Conservation (phyloP, 2,797 vertebrate genomes). For the Babyrousa celebensis region DNA sequence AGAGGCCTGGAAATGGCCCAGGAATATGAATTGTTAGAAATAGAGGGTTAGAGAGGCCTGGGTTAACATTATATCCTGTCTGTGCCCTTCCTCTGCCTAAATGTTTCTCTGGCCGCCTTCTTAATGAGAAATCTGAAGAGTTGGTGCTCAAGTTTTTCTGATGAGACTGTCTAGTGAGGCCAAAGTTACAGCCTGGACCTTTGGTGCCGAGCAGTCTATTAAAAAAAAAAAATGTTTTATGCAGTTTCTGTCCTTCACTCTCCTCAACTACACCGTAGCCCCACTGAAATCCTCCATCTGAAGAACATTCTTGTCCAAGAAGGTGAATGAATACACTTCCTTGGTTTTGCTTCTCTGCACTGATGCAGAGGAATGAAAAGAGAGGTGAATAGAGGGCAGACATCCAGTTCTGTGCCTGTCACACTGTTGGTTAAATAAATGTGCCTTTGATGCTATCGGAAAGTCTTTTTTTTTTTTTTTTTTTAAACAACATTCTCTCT, state of each 20-base stretch:
- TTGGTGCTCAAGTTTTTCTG: neutral
- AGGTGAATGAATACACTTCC: neutral
- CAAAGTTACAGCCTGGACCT: neutral
- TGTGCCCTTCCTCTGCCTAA: neutral
- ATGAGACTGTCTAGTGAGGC: neutral
- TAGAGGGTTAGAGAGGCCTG: neutral
- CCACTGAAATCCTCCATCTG: neutral
- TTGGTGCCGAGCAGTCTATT: neutral
- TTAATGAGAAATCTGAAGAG: neutral
- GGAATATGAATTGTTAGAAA: neutral
- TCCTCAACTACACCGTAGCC: neutral
- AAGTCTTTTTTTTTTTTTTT: neutral
- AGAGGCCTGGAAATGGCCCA: neutral
- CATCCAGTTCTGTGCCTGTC: neutral
- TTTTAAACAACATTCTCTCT: constrained; percentile 37
- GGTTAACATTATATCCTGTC: neutral
- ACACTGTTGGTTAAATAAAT: neutral
- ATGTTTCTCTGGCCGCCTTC: neutral
- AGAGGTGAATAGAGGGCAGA: neutral
- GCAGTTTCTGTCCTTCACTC: neutral
- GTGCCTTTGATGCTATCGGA: constrained; percentile 11
- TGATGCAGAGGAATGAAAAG: neutral
- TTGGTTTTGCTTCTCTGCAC: constrained; percentile 17
- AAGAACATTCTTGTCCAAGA: neutral
- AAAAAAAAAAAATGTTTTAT: neutral